Evolutionary conservation across 2,113 vertebrate species (phyloP).

Genomic region (Mormyrus lacerda): DNA sequence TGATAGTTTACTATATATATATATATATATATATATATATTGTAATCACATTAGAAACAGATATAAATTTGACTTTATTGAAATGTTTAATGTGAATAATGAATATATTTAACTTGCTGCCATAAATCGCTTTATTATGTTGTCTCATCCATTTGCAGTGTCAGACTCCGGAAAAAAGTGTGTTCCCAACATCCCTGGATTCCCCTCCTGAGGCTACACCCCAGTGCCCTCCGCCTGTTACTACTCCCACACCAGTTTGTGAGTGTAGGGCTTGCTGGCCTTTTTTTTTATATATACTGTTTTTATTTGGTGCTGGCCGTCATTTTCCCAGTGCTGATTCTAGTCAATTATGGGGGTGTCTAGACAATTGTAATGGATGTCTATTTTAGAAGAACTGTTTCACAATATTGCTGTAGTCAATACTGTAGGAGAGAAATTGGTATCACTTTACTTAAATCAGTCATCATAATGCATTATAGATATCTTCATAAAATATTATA

Average conservation of each 20-base stretch:
- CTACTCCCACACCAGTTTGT: constrained; percentile 49
- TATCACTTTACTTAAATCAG: no score
- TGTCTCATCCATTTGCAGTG: not conserved
- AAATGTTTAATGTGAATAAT: not conserved
- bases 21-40: no score
- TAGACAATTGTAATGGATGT: not conserved
- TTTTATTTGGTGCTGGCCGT: not conserved
- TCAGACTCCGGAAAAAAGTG: constrained; percentile 76
- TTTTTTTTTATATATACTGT: constrained; percentile 12
- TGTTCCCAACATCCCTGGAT: constrained; percentile 72
- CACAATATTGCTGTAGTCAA: not conserved
- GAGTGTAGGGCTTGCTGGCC: constrained; percentile 29
- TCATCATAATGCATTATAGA: not conserved
- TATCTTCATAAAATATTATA: not conserved
- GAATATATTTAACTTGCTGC: constrained; percentile 12
- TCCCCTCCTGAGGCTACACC: constrained; percentile 63
- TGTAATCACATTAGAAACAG: no score
- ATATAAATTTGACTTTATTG: not conserved
- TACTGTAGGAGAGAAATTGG: not conserved
- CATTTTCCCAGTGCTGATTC: not conserved
- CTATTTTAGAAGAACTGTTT: not conserved
- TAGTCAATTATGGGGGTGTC: not conserved
- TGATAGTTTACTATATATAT: no score
- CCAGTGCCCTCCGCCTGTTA: constrained; percentile 18
- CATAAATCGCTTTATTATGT: not conserved